Conservation (phyloP, 2,113 vertebrate species). For the Porphyrio hochstetteri region DNA sequence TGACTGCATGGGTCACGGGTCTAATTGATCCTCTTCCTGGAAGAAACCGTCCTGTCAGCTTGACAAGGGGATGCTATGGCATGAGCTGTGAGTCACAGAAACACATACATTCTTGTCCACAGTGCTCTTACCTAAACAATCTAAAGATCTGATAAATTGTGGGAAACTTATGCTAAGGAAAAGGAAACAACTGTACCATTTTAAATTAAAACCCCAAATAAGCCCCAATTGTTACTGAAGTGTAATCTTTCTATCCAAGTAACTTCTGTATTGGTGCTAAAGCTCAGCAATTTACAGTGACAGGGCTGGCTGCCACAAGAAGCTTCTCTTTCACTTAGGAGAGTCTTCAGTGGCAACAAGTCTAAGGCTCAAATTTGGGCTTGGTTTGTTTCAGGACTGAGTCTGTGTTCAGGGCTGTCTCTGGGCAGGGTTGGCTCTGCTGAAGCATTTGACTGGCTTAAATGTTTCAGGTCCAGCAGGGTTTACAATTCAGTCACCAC, state of each 20-base stretch:
- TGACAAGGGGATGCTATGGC: not conserved
- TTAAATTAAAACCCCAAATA: not conserved
- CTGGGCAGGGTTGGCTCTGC: not conserved
- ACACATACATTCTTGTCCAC: not conserved
- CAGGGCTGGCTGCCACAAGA: not conserved
- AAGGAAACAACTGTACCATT: not conserved
- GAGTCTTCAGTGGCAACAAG: not conserved
- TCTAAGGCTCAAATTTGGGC: not conserved
- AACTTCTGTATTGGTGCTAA: not conserved
- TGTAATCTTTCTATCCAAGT: not conserved
- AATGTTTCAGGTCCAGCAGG: not conserved
- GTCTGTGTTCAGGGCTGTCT: not conserved
- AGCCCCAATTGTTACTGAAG: not conserved
- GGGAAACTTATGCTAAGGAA: not conserved
- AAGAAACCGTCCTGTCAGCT: not conserved
- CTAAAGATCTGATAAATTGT: not conserved
- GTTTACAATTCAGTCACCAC: not conserved
- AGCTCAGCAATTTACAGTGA: not conserved
- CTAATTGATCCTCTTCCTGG: slow-evolving; percentile 44
- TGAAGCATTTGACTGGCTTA: not conserved
- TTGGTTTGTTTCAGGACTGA: not conserved
- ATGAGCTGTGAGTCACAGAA: not conserved
- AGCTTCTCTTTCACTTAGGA: not conserved
- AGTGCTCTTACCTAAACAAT: not conserved
- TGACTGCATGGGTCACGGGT: not conserved